A percentile compares a stretch with the other conserved stretches of the same genome.
phyloP scores from a whole-genome alignment of 2,888 invertebrate species.

The Standfussiana lucernea region DNA sequence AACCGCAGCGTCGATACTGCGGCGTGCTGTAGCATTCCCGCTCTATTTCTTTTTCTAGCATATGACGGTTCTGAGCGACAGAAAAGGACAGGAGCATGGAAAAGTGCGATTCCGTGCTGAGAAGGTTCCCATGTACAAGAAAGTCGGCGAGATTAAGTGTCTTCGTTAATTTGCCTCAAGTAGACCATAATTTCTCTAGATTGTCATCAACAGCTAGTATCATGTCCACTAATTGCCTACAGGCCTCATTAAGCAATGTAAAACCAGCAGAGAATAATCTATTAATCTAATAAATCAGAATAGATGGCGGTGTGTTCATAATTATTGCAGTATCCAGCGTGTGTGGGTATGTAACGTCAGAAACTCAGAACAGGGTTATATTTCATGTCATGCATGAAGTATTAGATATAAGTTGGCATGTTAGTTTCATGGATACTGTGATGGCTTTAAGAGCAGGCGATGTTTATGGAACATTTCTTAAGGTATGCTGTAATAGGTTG shows the following conservation, averaged over 20 bases:
- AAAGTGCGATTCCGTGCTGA: too few relatives aligned
- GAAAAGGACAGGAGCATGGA: too few relatives aligned
- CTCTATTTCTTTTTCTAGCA: too few relatives aligned
- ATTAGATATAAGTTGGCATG: conserved; percentile 13
- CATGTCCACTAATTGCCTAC: conserved; percentile 24
- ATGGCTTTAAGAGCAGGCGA: neutral
- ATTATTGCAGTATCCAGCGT: conserved; percentile 30
- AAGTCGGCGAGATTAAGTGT: neutral
- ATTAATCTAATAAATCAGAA: conserved; percentile 52
- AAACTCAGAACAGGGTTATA: conserved; percentile 25
- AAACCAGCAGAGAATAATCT: conserved; percentile 6
- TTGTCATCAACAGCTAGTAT: conserved; percentile 14
- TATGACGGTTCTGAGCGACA: too few relatives aligned
- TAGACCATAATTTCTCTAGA: conserved; percentile 1
- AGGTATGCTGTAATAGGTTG: too few relatives aligned
- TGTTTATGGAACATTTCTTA: neutral
- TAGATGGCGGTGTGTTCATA: conserved; percentile 28
- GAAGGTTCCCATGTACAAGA: neutral
- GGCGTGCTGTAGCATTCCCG: too few relatives aligned
- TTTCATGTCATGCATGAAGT: conserved; percentile 43
- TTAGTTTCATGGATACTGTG: conserved; percentile 24
- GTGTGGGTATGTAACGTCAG: conserved; percentile 42
- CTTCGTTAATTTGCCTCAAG: neutral
- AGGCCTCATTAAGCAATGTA: conserved; percentile 34
- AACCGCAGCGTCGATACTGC: too few relatives aligned